Base-by-base conservation (phyloP, 2,888 invertebrate species). In the Gerris lacustris region DNA sequence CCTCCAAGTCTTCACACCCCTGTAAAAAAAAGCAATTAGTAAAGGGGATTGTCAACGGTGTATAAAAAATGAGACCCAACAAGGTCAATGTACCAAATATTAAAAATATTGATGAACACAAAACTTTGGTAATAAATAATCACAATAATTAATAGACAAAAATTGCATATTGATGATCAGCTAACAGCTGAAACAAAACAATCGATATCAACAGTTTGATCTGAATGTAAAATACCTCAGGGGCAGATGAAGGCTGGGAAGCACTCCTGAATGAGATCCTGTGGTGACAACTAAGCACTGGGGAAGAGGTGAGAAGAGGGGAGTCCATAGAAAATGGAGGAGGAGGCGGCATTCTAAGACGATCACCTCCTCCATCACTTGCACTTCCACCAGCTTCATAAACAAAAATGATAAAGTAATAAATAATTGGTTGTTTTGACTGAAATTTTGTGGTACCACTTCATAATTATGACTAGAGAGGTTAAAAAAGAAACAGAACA, bases 221-320 rank as follows among this genome's bases (percentile, higher is more conserved):
- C 31, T 31, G 4, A 31, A 31, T 4, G 4, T 31, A 4, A 17
- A 66, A 63, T 67, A 74, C 75, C 72, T 75, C 75, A 18, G 72
- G 74, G 66, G 72, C 73, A 43, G 72, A 72, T 17, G 74, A 47
- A 18, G 72, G 73, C 44, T 70, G 70, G n/a, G 73, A 72, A 18
- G 70, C 31, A 45, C 66, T 45, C 47, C 72, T 72, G 44, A 72
- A 72, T 6, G 69, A 67, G 9, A 67, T 67, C 66, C 66, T 66
- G 66, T 17, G 66, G 17, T 18, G 66, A 18, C 18, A 43, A 17
- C 9, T 9, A 9, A 43, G 17, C 9, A 17, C 11, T 43, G 66
- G 17, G 4, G 67, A 69, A 0, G 70, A 70, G 63, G 69, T 31
- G 7, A 66, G 44, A 7, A 71, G 71, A 7, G 72, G 66, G 6